Evolutionary conservation across 2,113 vertebrate genomes (phyloP).

Genomic region (Bothrops jararaca): DNA sequence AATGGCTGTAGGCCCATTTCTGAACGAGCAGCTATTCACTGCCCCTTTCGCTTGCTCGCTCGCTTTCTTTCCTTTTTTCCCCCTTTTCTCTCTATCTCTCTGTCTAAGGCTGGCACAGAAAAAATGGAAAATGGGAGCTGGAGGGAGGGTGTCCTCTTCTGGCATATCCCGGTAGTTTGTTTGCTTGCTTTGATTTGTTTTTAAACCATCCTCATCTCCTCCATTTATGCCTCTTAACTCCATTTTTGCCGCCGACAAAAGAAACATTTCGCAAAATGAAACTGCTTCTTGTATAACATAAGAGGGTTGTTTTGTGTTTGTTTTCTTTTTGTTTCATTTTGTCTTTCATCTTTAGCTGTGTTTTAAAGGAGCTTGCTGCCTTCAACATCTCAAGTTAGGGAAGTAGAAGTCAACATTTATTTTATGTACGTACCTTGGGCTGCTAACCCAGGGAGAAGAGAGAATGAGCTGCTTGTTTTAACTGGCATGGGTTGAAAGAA

Average conservation of each 20-base stretch:
- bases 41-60: slow-evolving; percentile 33
- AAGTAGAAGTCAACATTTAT: slow-evolving; percentile 50
- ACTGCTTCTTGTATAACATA: slow-evolving; percentile 18
- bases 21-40: slow-evolving; percentile 40
- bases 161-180: slow-evolving; percentile 58
- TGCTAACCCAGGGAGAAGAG: neutral
- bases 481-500: slow-evolving; percentile 24
- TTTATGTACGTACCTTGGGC: slow-evolving; percentile 15
- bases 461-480: slow-evolving; percentile 50
- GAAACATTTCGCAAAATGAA: slow-evolving; percentile 38
- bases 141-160: slow-evolving; percentile 45
- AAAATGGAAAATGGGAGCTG: slow-evolving; percentile 58
- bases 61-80: slow-evolving; percentile 21
- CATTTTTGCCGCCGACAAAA: slow-evolving; percentile 23
- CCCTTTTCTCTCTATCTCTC: slow-evolving; percentile 22
- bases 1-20: slow-evolving; percentile 57
- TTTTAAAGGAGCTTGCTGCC: slow-evolving; percentile 40
- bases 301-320: neutral
- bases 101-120: slow-evolving; percentile 59
- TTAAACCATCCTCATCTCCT: slow-evolving; percentile 33
- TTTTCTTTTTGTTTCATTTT: neutral
- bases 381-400: slow-evolving; percentile 41
- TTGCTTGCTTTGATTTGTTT: slow-evolving; percentile 13
- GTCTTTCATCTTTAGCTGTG: slow-evolving; percentile 26
- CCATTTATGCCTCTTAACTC: slow-evolving; percentile 16